Conservation (phyloP, 2,888 invertebrate genomes). For the Euplagia quadripunctaria region DNA sequence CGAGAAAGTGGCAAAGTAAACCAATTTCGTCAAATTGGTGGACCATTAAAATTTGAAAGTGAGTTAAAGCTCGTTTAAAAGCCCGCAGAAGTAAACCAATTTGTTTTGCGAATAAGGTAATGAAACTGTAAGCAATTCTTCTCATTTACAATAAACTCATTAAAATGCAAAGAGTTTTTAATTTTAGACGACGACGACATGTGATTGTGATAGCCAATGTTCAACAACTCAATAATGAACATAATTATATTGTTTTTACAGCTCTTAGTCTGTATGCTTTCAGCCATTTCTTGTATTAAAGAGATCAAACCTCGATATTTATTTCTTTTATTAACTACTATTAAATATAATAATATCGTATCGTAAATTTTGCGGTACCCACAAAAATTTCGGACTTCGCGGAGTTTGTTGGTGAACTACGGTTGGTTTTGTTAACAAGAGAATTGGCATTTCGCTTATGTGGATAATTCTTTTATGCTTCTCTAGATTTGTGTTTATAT, state of each 20-base stretch:
- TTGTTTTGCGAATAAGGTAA: slow-evolving; percentile 26
- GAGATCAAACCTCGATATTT: too few species aligned
- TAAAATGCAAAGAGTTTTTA: not conserved
- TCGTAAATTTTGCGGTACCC: too few species aligned
- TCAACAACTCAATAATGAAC: too few species aligned
- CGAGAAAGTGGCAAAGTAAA: slow-evolving; percentile 51
- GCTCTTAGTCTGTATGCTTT: too few species aligned
- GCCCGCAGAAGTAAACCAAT: slow-evolving; percentile 35
- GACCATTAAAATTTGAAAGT: slow-evolving; percentile 39
- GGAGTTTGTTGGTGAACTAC: not conserved
- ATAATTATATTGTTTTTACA: too few species aligned
- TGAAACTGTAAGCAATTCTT: not conserved
- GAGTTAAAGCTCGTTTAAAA: slow-evolving; percentile 32
- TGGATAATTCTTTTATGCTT: not conserved
- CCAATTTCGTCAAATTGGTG: slow-evolving; percentile 53
- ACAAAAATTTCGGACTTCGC: too few species aligned
- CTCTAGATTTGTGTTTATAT: not conserved
- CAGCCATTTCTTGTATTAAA: too few species aligned
- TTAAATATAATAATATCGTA: too few species aligned
- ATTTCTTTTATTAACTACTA: too few species aligned
- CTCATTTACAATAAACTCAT: not conserved
- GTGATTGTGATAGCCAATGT: too few species aligned
- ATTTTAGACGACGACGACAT: not conserved
- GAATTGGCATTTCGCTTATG: not conserved
- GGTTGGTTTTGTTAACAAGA: not conserved